phyloP scores from a whole-genome alignment of 2,888 invertebrate species.

The Prenolepis imparis region DNA sequence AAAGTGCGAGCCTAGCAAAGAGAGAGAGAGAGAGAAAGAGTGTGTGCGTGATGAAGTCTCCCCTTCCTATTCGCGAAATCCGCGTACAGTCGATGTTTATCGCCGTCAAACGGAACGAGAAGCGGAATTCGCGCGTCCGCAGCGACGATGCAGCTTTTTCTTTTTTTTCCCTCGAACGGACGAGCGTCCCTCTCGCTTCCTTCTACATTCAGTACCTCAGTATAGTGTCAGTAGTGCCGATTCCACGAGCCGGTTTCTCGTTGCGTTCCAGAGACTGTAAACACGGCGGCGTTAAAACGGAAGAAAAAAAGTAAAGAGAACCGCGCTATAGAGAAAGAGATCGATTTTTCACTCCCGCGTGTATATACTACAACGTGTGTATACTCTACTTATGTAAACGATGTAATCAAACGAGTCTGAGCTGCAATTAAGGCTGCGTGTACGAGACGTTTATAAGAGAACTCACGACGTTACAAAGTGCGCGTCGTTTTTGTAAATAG shows the following conservation, averaged over 20 bases:
- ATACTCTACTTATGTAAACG: too few relatives aligned
- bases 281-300: background rate
- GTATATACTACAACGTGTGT: background rate
- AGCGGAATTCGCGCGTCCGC: conserved; percentile 8
- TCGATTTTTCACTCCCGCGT: background rate
- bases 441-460: background rate
- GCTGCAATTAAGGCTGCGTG: too few relatives aligned
- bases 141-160: conserved; percentile 3
- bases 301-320: background rate
- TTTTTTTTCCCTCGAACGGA: background rate
- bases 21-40: background rate
- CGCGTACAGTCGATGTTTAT: background rate
- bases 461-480: background rate
- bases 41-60: background rate
- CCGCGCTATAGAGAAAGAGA: background rate
- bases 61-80: background rate
- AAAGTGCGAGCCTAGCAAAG: background rate
- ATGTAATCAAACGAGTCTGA: too few relatives aligned
- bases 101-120: conserved; percentile 1
- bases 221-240: too few relatives aligned
- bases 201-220: too few relatives aligned
- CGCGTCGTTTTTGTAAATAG: background rate
- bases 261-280: background rate
- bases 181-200: background rate
- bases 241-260: background rate